A percentile compares a stretch with the other conserved stretches of the same genome.
phyloP scores from a whole-genome alignment of 2,797 vertebrate species.

The Muscicapa striata region DNA sequence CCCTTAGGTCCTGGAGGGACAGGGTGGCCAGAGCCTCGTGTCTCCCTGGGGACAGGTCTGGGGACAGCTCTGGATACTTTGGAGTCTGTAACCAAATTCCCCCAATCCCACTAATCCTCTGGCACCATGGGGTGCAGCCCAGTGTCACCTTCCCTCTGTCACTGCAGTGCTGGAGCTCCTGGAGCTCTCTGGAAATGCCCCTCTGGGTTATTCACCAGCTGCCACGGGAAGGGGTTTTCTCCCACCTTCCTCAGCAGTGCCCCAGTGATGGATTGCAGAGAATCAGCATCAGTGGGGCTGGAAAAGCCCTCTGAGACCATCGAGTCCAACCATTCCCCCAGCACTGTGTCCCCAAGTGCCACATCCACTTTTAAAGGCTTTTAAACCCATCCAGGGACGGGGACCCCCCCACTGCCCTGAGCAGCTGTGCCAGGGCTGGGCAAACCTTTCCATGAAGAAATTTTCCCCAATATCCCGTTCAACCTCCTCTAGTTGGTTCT shows the following conservation, averaged over 20 bases:
- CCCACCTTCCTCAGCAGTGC: background rate
- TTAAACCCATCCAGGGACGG: background rate
- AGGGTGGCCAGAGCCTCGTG: rapidly evolving
- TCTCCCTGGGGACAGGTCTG: background rate
- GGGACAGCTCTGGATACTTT: no score
- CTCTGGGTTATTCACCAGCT: background rate
- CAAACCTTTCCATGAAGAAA: rapidly evolving
- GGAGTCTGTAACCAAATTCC: background rate
- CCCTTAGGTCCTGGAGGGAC: background rate
- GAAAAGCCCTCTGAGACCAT: background rate
- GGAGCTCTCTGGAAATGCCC: background rate
- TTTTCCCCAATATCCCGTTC: background rate
- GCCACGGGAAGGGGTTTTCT: background rate
- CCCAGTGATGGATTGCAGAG: background rate
- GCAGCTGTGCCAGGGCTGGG: background rate
- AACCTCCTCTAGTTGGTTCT: no score
- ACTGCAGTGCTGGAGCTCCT: background rate
- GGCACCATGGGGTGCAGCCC: rapidly evolving
- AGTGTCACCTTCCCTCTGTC: rapidly evolving
- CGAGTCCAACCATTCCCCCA: background rate
- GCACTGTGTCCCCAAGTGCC: background rate
- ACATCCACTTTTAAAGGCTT: background rate
- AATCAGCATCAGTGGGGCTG: background rate
- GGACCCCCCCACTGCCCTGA: background rate
- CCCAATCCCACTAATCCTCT: rapidly evolving